These are phyloP conservation scores for Propithecus deckenii DNA, from an alignment of 2,797 vertebrate genomes.

Conservation along the genomic window DNA sequence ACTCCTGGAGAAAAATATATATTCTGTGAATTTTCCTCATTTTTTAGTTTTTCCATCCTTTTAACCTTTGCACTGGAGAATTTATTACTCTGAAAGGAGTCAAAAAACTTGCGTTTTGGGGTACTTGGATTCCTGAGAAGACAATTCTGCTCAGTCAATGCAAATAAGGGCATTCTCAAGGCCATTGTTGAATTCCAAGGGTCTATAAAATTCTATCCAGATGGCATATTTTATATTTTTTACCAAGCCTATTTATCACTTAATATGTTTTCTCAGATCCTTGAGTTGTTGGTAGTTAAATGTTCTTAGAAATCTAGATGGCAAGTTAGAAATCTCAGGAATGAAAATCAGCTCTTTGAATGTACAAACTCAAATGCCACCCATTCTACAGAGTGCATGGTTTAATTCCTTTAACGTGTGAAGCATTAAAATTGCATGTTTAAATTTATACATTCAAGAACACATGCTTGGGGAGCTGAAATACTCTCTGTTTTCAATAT, in stretches of 20 bases:
- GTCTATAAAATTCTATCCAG: not conserved
- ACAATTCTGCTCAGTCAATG: not conserved
- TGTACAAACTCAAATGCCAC: not conserved
- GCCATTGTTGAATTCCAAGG: not conserved
- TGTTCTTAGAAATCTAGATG: not conserved
- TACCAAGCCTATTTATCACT: not conserved
- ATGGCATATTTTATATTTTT: not conserved
- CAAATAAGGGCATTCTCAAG: not conserved
- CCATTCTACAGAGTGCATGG: not conserved
- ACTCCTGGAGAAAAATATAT: not conserved
- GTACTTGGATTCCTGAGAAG: not conserved
- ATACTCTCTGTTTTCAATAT: not conserved
- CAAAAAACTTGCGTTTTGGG: not conserved
- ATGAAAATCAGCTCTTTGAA: not conserved
- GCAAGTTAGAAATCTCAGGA: not conserved
- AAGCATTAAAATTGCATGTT: not conserved
- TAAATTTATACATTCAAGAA: not conserved
- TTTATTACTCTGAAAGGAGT: not conserved
- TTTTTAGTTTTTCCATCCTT: not conserved
- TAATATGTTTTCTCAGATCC: not conserved
- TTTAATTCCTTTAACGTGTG: not conserved
- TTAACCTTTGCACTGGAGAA: not conserved
- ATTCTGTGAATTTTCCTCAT: not conserved
- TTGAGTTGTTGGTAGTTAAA: not conserved
- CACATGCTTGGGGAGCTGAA: not conserved